Evolutionary conservation across 2,113 vertebrate species (phyloP).

Genomic region (Archilochus colubris): DNA sequence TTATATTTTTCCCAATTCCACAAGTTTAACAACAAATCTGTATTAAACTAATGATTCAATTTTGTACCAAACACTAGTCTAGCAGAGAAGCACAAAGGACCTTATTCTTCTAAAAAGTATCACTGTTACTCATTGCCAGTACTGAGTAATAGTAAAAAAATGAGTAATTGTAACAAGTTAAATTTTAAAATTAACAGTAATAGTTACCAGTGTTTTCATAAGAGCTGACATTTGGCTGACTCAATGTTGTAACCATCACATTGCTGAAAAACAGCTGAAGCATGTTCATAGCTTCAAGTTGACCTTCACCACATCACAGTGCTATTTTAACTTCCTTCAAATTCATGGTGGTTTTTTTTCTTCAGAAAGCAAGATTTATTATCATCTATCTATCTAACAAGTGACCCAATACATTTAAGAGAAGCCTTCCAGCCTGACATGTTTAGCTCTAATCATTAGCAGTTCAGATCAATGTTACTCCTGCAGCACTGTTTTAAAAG

Average conservation of each 20-base stretch:
- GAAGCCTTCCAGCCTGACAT: not conserved
- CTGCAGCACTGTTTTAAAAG: slow-evolving; percentile 51
- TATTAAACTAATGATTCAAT: not conserved
- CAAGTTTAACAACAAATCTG: not conserved
- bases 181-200: not conserved
- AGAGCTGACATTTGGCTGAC: not conserved
- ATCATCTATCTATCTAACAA: not conserved
- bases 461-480: slow-evolving; percentile 45
- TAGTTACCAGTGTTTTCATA: not conserved
- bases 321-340: not conserved
- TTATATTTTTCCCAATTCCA: not conserved
- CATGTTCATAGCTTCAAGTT: not conserved
- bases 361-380: not conserved
- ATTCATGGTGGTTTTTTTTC: not conserved
- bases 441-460: slow-evolving; percentile 5
- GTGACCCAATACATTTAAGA: not conserved
- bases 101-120: not conserved
- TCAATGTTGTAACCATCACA: not conserved
- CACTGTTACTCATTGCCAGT: not conserved
- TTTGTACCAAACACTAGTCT: not conserved
- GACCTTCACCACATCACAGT: fast-evolving
- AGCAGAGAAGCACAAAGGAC: not conserved
- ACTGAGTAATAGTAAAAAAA: not conserved
- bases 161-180: not conserved
- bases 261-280: not conserved